These are phyloP conservation scores for Rhabdomys dilectus DNA, from an alignment of 2,113 vertebrate genomes.

Conservation along the genomic window DNA sequence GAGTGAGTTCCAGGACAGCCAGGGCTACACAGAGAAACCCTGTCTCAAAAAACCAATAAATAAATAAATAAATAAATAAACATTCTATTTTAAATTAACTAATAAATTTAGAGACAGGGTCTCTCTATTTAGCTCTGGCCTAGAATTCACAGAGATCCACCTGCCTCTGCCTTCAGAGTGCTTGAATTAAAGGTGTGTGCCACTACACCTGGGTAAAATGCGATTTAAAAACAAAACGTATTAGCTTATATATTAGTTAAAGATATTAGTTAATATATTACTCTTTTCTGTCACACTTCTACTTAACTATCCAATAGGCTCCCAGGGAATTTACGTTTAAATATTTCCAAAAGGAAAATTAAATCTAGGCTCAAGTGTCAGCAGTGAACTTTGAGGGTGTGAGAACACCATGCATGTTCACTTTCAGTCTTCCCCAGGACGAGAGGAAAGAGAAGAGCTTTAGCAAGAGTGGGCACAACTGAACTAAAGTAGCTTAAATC, in stretches of 20 bases:
- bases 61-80: no score
- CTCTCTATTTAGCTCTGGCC: not conserved
- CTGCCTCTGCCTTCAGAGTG: not conserved
- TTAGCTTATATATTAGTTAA: no score
- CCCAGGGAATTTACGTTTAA: constrained; percentile 38
- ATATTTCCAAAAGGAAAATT: constrained; percentile 26
- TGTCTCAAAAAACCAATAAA: no score
- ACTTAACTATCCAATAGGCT: constrained; percentile 1
- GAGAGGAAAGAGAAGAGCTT: not conserved
- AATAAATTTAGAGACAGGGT: not conserved
- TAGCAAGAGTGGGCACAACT: not conserved
- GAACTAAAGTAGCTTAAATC: not conserved
- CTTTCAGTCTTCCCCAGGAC: not conserved
- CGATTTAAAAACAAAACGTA: not conserved
- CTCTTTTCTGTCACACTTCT: not conserved
- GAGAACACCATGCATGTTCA: not conserved
- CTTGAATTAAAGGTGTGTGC: not conserved
- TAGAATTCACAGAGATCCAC: not conserved
- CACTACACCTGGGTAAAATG: not conserved
- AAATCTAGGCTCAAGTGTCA: not conserved
- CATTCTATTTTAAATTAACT: not conserved
- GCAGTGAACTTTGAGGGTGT: not conserved
- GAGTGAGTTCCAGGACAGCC: no score
- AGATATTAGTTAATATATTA: not conserved
- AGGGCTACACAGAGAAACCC: no score